Evolutionary conservation across 37 sponge, comb jelly and placozoan genomes (phyloP), one percentile per base, ranked within the genome.

Genomic region (Eunapius fragilis): DNA sequence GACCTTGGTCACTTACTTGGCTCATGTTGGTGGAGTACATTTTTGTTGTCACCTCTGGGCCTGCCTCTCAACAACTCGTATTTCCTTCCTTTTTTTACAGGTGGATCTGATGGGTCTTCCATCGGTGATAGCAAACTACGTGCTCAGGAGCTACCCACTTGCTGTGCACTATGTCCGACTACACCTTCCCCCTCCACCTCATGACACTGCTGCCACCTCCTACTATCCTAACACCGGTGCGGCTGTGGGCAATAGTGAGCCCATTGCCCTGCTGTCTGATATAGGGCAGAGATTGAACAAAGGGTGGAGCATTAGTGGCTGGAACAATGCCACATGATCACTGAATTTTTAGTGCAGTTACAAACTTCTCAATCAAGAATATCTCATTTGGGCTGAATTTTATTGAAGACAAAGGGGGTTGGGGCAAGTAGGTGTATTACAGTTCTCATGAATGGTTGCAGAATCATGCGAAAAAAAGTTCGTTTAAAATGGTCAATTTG

Each of bases 1-100:
- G 45, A 87, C 92, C 33, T 71, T 92, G 3, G 84, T 89, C 79
- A 83, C 67, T 31, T 89, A 83, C 50, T 0, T 89, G 24, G 89
- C 74, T 58, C 50, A 89, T 83, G 89, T 89, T 68, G 31, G 88
- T 82, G 28, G 17, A 68, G 58, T 27, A 2, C n/a, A 6, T 23
- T 6, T 22, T 35, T 13, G 10, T 36, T 36, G 10, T n/a, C n/a
- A n/a, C n/a, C n/a, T n/a, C n/a, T n/a, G n/a, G n/a, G n/a, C n/a
- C n/a, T n/a, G n/a, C n/a, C n/a, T n/a, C n/a, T n/a, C n/a, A n/a
- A n/a, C n/a, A n/a, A n/a, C n/a, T n/a, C n/a, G n/a, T n/a, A n/a
- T n/a, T n/a, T n/a, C n/a, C n/a, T n/a, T n/a, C n/a, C 32, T 73
- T 17, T 11, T 76, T 76, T n/a, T 2, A 28, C 71, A 86, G 86